These are phyloP conservation scores for Chaetodon trifasciatus DNA, from an alignment of 2,797 vertebrate species.

Conservation along the genomic window DNA sequence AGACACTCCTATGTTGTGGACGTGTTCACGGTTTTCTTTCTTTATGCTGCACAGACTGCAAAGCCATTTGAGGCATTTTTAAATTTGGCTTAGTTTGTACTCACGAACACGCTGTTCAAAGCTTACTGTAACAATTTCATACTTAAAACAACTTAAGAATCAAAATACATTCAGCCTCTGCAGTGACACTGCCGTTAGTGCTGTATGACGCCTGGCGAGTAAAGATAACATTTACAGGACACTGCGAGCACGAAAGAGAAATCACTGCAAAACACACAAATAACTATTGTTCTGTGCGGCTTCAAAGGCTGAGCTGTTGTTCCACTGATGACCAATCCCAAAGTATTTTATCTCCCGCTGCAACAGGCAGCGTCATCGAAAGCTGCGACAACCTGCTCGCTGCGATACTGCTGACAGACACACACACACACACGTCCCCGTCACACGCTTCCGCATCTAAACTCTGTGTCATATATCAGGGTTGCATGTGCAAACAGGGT, in stretches of 20 bases:
- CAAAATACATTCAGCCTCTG: neutral
- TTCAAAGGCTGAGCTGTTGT: conserved; percentile 49
- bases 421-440: conserved; percentile 7
- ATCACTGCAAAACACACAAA: conserved; percentile 41
- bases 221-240: conserved; percentile 70
- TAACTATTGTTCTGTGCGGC: conserved; percentile 41
- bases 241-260: conserved; percentile 10
- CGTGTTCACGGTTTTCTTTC: conserved; percentile 33
- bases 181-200: neutral
- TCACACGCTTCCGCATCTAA: conserved; percentile 7
- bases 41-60: neutral
- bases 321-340: conserved; percentile 34
- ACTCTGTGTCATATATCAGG: conserved; percentile 19
- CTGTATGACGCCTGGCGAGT: conserved; percentile 47
- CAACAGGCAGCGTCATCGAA: conserved; percentile 53
- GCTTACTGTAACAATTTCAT: neutral
- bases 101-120: neutral
- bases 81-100: neutral
- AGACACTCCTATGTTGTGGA: conserved; percentile 30
- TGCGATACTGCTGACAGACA: conserved; percentile 21
- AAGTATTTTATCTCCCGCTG: conserved; percentile 61
- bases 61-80: no score
- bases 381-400: conserved; percentile 33
- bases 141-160: neutral
- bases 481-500: conserved; percentile 25